Percentiles rank a stretch among this genome's conserved stretches.
These are phyloP conservation scores for Cryptoblepharus egeriae DNA, from an alignment of 2,797 vertebrate genomes.

Conservation along the genomic window DNA sequence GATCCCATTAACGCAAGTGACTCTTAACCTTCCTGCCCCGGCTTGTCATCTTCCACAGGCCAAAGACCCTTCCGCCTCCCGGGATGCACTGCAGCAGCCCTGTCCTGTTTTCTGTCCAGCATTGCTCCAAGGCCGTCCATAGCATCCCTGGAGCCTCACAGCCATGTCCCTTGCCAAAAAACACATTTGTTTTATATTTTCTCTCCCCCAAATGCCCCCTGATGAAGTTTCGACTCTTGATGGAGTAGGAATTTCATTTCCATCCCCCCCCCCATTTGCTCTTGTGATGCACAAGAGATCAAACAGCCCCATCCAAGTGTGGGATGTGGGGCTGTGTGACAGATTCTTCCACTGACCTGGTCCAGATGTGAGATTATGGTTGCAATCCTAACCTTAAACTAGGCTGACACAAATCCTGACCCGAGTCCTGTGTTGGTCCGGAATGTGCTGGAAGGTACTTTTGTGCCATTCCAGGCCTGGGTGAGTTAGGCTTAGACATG, in stretches of 20 bases:
- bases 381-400: too few relatives aligned
- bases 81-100: accelerated
- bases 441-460: too few relatives aligned
- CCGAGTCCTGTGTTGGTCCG: too few relatives aligned
- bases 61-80: not conserved
- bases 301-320: too few relatives aligned
- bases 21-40: not conserved
- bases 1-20: not conserved
- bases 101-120: not conserved
- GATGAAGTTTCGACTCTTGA: too few relatives aligned
- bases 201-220: not conserved
- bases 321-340: not conserved
- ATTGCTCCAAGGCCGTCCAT: not conserved
- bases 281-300: not conserved
- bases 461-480: too few relatives aligned
- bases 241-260: not conserved
- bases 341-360: not conserved
- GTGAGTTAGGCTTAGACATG: too few relatives aligned
- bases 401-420: too few relatives aligned
- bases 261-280: not conserved
- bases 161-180: accelerated
- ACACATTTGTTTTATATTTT: not conserved
- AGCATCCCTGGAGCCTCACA: accelerated
- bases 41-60: not conserved
- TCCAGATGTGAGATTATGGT: too few relatives aligned